Evolutionary conservation across 2,797 vertebrate genomes (phyloP).

Genomic region (Harpagifer antarcticus): DNA sequence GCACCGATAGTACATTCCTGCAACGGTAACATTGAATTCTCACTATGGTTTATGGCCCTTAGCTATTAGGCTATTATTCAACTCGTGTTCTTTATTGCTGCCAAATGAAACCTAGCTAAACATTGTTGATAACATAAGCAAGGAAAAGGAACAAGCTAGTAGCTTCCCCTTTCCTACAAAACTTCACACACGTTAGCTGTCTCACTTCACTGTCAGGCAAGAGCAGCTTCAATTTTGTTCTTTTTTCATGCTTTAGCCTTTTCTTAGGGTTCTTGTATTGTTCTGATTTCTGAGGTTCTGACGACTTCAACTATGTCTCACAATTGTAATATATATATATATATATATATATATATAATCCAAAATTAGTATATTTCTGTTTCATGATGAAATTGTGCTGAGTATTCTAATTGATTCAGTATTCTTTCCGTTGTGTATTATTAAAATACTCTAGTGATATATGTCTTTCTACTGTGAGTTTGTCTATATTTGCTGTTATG

Average conservation of each 20-base stretch:
- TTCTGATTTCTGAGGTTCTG: background rate
- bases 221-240: background rate
- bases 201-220: background rate
- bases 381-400: no score
- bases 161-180: constrained; percentile 1
- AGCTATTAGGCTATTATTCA: background rate
- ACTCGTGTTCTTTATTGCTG: background rate
- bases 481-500: no score
- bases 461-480: no score
- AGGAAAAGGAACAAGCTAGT: constrained; percentile 7
- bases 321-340: no score
- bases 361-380: no score
- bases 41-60: rapidly evolving
- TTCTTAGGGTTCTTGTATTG: no score
- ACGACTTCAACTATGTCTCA: background rate
- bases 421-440: no score
- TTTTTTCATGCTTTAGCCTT: background rate
- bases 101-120: background rate
- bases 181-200: constrained; percentile 1
- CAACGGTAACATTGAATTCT: background rate
- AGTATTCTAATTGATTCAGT: no score
- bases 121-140: background rate
- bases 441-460: no score
- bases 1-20: background rate
- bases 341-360: no score